These are phyloP conservation scores for Phyllopteryx taeniolatus DNA, from an alignment of 2,113 vertebrate species.

Conservation along the genomic window DNA sequence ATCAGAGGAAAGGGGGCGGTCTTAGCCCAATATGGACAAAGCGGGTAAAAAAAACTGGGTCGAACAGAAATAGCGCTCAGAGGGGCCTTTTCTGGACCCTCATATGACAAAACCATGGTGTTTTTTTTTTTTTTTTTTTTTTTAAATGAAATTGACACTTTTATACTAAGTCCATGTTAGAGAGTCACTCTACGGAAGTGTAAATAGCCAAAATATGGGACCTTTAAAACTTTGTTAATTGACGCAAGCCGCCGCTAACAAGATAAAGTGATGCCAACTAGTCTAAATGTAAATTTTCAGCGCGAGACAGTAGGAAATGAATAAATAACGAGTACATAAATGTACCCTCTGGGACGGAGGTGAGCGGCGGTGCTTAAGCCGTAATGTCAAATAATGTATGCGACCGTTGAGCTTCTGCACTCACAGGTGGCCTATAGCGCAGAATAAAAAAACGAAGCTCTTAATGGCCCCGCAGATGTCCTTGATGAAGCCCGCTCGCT, in stretches of 20 bases:
- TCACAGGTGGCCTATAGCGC: background rate
- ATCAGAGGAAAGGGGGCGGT: too few species aligned
- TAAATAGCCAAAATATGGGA: too few species aligned
- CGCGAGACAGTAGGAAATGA: conserved; percentile 24
- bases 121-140: too few species aligned
- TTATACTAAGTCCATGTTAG: too few species aligned
- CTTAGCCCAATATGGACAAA: too few species aligned
- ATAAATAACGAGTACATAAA: conserved; percentile 33
- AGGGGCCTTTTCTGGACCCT: too few species aligned
- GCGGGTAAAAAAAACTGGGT: too few species aligned
- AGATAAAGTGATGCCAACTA: conserved; percentile 41
- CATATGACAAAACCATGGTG: too few species aligned
- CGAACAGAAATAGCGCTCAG: too few species aligned
- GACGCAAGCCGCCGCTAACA: background rate
- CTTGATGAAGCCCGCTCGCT: conserved; percentile 15
- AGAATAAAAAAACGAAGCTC: conserved; percentile 24
- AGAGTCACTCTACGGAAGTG: too few species aligned
- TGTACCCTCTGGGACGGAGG: background rate
- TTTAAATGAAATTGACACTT: too few species aligned
- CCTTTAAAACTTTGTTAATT: background rate
- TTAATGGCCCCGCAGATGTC: conserved; percentile 34
- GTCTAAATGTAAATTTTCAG: conserved; percentile 57
- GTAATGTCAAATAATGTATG: conserved; percentile 25
- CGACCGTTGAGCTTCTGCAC: conserved; percentile 43
- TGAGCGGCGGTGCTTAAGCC: conserved; percentile 10